Base-by-base conservation (phyloP, 2,113 vertebrate species). In the Coturnix japonica region DNA sequence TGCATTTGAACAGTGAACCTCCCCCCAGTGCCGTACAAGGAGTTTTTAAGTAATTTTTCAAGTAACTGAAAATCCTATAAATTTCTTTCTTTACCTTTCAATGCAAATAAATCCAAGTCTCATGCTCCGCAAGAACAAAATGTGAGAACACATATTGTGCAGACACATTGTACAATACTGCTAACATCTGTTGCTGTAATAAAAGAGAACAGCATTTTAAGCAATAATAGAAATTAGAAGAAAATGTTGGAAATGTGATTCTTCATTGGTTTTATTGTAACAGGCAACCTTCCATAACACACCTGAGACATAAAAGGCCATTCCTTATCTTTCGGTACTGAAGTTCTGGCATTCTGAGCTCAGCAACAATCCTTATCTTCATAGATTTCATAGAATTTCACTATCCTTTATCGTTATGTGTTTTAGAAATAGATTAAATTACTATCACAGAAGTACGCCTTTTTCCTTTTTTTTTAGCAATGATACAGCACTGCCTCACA, bases 161-260 rank as follows among this genome's bases (percentile, higher is more conserved):
- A 82, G 90, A 87, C 75, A 93, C 81, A 91, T 6, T 87, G 92
- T 70, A 77, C 91, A 77, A 89, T n/a, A 61, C 78, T 85, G 72
- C 20, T 69, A 87, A 91, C 81, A 94, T 83, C 91, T 94, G 95
- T 71, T 92, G 84, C 78, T 51, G 18, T 89, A 80, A 94, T 93
- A 93, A 87, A 81, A 75, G 47, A 82, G 2, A 77, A 16, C 39
- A 85, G 4, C 60, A 85, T 67, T 93, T 7, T 3, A 89, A 91
- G 64, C 25, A 77, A 44, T 33, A 92, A 71, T 67, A 69, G 87
- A 92, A 90, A 87, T 80, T 11, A 70, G 33, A 77, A 84, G 47
- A 84, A 67, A 95, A 69, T 83, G 9, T 18, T 72, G 39, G 91
- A 83, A 91, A 71, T 60, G 47, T 0, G 2, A 35, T 21, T 93